Evolutionary conservation across 1,140 invertebrate species (phyloP).

Genomic region (Drosophila paulistorum): DNA sequence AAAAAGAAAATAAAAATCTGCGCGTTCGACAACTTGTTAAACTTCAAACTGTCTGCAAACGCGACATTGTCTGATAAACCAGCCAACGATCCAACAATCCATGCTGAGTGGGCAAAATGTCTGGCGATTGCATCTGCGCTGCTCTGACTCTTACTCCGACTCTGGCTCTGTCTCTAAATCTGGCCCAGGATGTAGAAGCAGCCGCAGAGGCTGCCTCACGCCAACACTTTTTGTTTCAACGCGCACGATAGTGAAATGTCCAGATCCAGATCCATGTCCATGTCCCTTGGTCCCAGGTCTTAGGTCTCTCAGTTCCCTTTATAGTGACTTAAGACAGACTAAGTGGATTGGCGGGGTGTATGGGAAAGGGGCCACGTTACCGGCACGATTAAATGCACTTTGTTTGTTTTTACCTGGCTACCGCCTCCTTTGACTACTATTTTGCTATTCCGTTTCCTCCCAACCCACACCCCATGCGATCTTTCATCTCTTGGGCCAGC

Average conservation of each 20-base stretch:
- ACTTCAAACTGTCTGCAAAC: conserved; percentile 75
- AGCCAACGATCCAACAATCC: conserved; percentile 23
- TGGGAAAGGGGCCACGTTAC: background rate
- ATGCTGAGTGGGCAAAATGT: conserved; percentile 64
- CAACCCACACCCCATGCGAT: conserved; percentile 28
- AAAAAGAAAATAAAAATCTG: conserved; percentile 52
- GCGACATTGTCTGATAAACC: conserved; percentile 68
- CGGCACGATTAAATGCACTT: conserved; percentile 63
- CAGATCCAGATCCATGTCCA: conserved; percentile 41
- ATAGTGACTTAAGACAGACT: conserved; percentile 50
- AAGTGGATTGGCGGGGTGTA: conserved; percentile 49
- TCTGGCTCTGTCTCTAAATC: conserved; percentile 9
- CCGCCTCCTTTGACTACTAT: background rate
- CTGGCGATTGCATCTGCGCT: conserved; percentile 62
- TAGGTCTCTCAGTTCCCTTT: conserved; percentile 16
- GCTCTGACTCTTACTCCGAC: conserved; percentile 20
- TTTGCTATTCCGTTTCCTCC: background rate
- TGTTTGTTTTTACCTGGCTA: conserved; percentile 53
- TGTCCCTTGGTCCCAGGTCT: conserved; percentile 31
- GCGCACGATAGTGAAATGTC: conserved; percentile 69
- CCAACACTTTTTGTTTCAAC: conserved; percentile 73
- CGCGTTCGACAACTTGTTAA: conserved; percentile 71
- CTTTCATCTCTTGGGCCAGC: conserved; percentile 48
- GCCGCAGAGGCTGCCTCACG: conserved; percentile 43
- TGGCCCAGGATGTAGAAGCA: conserved; percentile 41